Conservation (phyloP, 2,113 vertebrate species). For the Lophius piscatorius region DNA sequence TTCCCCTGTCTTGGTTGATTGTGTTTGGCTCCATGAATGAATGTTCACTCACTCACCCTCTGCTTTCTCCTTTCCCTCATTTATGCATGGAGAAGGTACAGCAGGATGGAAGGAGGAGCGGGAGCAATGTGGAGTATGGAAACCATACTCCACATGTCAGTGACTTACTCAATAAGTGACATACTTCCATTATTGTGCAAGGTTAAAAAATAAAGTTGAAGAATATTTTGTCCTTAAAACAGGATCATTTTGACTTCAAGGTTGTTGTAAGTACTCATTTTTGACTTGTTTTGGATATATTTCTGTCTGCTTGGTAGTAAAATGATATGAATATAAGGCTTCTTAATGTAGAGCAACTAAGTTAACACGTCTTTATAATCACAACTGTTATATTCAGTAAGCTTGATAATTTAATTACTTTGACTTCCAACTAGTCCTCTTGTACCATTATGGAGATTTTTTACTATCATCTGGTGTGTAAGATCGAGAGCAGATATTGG, state of each 20-base stretch:
- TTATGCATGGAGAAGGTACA: background rate
- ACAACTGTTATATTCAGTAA: background rate
- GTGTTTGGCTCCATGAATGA: background rate
- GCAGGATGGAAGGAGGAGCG: background rate
- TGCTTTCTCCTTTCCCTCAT: background rate
- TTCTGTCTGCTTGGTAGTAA: too few relatives aligned
- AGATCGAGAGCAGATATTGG: too few relatives aligned
- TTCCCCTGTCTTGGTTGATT: background rate
- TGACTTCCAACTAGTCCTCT: background rate
- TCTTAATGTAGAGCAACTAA: background rate
- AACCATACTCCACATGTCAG: background rate
- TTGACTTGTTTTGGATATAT: background rate
- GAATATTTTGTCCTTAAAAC: background rate
- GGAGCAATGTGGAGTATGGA: background rate
- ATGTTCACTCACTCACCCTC: background rate
- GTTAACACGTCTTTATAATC: background rate
- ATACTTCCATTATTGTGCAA: background rate
- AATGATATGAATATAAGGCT: too few relatives aligned
- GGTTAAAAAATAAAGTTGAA: background rate
- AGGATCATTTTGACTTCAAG: background rate
- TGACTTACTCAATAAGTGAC: too few relatives aligned
- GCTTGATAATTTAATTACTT: background rate
- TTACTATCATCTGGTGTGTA: too few relatives aligned
- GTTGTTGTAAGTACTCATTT: background rate
- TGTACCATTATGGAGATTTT: too few relatives aligned